Percentiles rank a stretch among this genome's conserved stretches.
Evolutionary conservation across 2,888 invertebrate species (phyloP).

Genomic region (Arctia plantaginis): DNA sequence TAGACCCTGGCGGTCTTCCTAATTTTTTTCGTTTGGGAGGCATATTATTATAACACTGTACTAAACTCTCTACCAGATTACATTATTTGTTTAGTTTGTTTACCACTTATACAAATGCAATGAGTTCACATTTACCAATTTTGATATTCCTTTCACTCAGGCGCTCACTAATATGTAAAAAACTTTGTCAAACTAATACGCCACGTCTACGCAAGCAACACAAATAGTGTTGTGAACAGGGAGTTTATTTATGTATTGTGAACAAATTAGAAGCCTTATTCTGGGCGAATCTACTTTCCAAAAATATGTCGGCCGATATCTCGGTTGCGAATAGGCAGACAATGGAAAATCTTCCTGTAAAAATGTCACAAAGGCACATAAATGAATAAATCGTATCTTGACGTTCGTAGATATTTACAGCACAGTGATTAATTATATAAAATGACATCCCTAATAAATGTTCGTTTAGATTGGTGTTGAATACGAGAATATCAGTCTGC

Average conservation of each 20-base stretch:
- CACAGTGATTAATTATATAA: too few relatives aligned
- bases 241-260: neutral
- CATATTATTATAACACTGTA: slow-evolving; percentile 55
- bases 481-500: neutral
- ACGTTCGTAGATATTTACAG: too few relatives aligned
- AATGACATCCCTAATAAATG: neutral
- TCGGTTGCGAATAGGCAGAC: neutral
- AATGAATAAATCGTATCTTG: neutral
- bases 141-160: slow-evolving; percentile 84
- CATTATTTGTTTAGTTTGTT: slow-evolving; percentile 52
- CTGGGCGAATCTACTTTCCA: neutral
- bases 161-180: slow-evolving; percentile 59
- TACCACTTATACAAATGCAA: slow-evolving; percentile 52
- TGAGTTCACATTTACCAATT: slow-evolving; percentile 62
- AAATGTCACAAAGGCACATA: neutral
- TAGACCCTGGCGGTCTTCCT: slow-evolving; percentile 62
- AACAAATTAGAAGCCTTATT: neutral
- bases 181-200: slow-evolving; percentile 23
- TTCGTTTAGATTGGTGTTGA: neutral
- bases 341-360: neutral
- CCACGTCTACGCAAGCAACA: slow-evolving; percentile 4
- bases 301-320: neutral
- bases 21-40: slow-evolving; percentile 71
- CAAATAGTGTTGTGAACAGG: neutral
- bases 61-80: slow-evolving; percentile 40